These are phyloP conservation scores for Xiphias gladius DNA, from an alignment of 2,113 vertebrate genomes.

Conservation along the genomic window DNA sequence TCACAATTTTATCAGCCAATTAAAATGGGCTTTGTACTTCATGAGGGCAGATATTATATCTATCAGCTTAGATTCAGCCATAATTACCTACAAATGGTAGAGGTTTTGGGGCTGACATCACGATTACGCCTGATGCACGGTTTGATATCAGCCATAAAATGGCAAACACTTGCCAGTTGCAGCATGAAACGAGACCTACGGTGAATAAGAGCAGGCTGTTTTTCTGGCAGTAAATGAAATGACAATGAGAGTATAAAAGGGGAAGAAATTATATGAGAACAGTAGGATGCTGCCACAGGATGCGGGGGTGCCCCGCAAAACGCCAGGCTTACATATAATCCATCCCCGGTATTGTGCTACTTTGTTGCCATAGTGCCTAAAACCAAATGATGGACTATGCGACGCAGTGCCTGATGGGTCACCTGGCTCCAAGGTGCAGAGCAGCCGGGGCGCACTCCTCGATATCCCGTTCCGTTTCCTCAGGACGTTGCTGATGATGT, in stretches of 20 bases:
- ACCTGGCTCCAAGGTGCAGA: constrained; percentile 99
- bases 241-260: background rate
- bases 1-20: too few species aligned
- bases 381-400: background rate
- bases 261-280: background rate
- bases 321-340: background rate
- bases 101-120: background rate
- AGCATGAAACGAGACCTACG: background rate
- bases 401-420: constrained; percentile 36
- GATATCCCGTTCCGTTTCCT: constrained; percentile 96
- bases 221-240: too few species aligned
- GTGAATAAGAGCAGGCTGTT: too few species aligned
- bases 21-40: too few species aligned
- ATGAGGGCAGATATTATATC: too few species aligned
- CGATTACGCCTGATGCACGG: background rate
- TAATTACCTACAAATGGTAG: background rate
- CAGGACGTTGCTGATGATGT: constrained; percentile 95
- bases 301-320: background rate
- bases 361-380: too few species aligned
- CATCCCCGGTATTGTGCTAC: background rate
- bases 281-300: too few species aligned
- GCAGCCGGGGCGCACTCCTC: constrained; percentile 93
- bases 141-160: background rate
- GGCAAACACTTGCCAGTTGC: background rate
- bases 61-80: too few species aligned